Conservation (phyloP, 1,140 invertebrate genomes). For the Adelges cooleyi region DNA sequence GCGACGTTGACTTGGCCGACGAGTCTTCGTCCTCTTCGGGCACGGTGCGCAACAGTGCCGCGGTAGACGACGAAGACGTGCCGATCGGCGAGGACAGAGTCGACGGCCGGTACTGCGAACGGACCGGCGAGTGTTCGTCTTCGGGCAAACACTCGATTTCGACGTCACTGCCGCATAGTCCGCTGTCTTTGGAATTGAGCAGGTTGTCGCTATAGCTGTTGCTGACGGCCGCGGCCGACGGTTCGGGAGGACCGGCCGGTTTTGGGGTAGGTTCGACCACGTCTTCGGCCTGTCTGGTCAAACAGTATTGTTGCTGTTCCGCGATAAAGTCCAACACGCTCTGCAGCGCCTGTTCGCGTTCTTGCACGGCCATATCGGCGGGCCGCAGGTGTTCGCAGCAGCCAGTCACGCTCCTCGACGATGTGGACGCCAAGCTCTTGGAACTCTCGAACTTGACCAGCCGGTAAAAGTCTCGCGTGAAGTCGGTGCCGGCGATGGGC, state of each 20-base stretch:
- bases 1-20: conserved; percentile 34
- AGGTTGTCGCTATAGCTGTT: not conserved
- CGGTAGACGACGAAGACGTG: conserved; percentile 3
- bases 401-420: conserved; percentile 39
- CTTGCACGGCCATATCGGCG: conserved; percentile 38
- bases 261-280: conserved; percentile 31
- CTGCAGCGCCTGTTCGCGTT: conserved; percentile 56
- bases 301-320: conserved; percentile 59
- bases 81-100: not conserved
- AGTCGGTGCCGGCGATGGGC: conserved; percentile 52
- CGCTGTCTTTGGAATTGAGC: conserved; percentile 3
- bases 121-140: not conserved
- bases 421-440: conserved; percentile 63
- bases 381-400: not conserved
- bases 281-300: conserved; percentile 45
- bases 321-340: conserved; percentile 62
- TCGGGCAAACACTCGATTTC: conserved; percentile 32
- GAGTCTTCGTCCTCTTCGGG: conserved; percentile 51
- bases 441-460: conserved; percentile 68
- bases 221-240: not conserved
- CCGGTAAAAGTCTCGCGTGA: conserved; percentile 62
- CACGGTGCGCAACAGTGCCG: conserved; percentile 41
- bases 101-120: conserved; percentile 19
- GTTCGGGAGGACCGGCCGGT: not conserved
- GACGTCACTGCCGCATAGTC: conserved; percentile 28